These are phyloP conservation scores for Hypomecis atomaria DNA, from an alignment of 2,888 invertebrate genomes.

Conservation along the genomic window DNA sequence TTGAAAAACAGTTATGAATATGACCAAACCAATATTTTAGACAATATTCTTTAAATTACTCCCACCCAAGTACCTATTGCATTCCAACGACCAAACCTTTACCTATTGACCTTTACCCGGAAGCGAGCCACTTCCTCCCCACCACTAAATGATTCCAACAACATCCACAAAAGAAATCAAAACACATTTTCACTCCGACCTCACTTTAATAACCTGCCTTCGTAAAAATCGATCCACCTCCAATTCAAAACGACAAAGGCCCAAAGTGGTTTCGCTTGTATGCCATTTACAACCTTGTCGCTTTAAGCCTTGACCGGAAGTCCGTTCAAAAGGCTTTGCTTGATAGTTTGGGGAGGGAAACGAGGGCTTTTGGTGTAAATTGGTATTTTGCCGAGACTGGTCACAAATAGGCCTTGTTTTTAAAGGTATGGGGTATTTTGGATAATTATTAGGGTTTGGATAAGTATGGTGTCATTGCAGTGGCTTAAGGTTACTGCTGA, in stretches of 20 bases:
- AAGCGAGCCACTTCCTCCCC: conserved; percentile 2
- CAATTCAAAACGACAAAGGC: conserved; percentile 44
- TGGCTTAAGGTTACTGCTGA: too few species aligned
- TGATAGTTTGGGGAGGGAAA: conserved; percentile 36
- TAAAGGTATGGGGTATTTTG: conserved; percentile 1
- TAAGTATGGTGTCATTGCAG: not conserved
- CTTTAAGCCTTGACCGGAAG: conserved; percentile 47
- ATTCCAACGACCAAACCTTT: too few species aligned
- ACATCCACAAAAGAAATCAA: conserved; percentile 25
- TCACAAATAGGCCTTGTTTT: conserved; percentile 20
- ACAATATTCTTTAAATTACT: not conserved
- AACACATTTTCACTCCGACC: conserved; percentile 20
- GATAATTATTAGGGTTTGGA: conserved; percentile 9
- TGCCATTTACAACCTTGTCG: conserved; percentile 42
- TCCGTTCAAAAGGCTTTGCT: conserved; percentile 41
- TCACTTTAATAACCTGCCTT: conserved; percentile 20
- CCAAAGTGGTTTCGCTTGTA: conserved; percentile 45
- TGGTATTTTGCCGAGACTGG: conserved; percentile 20
- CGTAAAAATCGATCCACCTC: conserved; percentile 15
- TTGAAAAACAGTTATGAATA: too few species aligned
- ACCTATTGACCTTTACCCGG: not conserved
- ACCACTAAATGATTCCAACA: conserved; percentile 16
- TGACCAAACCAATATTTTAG: too few species aligned
- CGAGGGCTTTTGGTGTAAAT: conserved; percentile 20
- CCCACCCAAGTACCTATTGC: not conserved